Conservation (phyloP, 2,888 invertebrate species). For the Athetis lepigone region DNA sequence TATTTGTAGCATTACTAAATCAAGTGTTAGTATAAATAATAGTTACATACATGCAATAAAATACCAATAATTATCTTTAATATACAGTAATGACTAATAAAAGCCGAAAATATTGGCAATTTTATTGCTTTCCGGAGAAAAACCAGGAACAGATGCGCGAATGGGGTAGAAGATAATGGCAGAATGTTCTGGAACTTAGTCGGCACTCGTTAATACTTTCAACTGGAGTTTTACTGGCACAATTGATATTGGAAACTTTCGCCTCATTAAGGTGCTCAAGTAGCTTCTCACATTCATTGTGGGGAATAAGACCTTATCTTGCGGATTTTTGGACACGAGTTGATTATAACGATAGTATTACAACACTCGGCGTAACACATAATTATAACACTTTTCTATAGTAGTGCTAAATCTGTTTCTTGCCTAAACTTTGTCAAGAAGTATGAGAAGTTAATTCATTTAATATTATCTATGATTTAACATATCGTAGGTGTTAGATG, state of each 20-base stretch:
- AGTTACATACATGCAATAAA: constrained; percentile 7
- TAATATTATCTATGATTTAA: too few relatives aligned
- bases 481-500: too few relatives aligned
- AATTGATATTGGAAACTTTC: constrained; percentile 34
- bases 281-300: background rate
- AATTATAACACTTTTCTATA: too few relatives aligned
- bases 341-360: background rate
- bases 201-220: constrained; percentile 45
- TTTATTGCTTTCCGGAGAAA: constrained; percentile 43
- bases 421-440: too few relatives aligned
- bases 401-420: too few relatives aligned
- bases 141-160: constrained; percentile 54
- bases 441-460: too few relatives aligned
- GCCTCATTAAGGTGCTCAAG: background rate
- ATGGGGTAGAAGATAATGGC: constrained; percentile 35
- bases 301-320: background rate
- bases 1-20: too few relatives aligned
- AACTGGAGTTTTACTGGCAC: constrained; percentile 45
- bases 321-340: background rate
- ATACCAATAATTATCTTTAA: constrained; percentile 7
- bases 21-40: background rate
- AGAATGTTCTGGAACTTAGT: constrained; percentile 38
- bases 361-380: too few relatives aligned
- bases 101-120: constrained; percentile 19
- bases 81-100: constrained; percentile 48